These are phyloP conservation scores for Pantala flavescens DNA, from an alignment of 1,140 invertebrate species.

Conservation along the genomic window DNA sequence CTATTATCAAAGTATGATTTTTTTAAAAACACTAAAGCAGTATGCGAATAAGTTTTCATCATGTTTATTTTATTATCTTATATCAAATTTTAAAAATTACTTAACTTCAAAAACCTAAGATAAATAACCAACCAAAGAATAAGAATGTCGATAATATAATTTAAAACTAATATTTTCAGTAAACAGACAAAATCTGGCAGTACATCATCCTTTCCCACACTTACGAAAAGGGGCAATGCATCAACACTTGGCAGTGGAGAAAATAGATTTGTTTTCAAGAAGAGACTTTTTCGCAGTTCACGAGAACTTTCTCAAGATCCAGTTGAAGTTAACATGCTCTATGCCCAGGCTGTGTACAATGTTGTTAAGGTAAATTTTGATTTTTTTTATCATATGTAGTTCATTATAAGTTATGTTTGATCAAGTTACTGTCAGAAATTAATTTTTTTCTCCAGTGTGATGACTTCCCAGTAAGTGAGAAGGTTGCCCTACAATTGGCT, in stretches of 20 bases:
- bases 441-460: constrained; percentile 55
- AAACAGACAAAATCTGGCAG: constrained; percentile 49
- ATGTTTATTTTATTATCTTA: no score
- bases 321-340: constrained; percentile 87
- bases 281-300: constrained; percentile 75
- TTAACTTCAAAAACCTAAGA: no score
- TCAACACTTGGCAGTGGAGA: constrained; percentile 65
- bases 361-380: constrained; percentile 70
- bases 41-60: no score
- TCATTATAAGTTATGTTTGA: background rate
- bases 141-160: no score
- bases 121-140: no score
- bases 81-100: no score
- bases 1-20: no score
- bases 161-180: constrained; percentile 29
- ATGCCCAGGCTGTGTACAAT: constrained; percentile 88
- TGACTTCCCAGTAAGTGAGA: constrained; percentile 89
- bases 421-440: constrained; percentile 5
- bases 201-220: constrained; percentile 40
- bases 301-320: constrained; percentile 91
- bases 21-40: no score
- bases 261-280: constrained; percentile 87
- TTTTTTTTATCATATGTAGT: background rate
- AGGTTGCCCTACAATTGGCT: constrained; percentile 85
- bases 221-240: constrained; percentile 39